A percentile compares a stretch with the other conserved stretches of the same genome.
Conservation (phyloP, 2,888 invertebrate genomes). For the Ceramica pisi region DNA sequence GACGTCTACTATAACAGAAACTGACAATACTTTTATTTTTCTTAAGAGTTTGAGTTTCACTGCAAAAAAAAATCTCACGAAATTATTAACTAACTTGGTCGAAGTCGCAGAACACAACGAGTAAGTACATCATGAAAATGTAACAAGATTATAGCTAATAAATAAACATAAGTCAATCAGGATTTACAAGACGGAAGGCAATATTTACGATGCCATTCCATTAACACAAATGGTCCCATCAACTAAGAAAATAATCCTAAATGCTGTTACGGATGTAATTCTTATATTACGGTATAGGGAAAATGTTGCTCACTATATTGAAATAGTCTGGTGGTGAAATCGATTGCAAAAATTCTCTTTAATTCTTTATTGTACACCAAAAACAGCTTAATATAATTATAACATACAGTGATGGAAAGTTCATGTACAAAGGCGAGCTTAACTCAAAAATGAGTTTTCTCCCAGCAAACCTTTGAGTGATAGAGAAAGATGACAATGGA, state of each 20-base stretch:
- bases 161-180: conserved; percentile 77
- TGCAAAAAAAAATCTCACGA: no score
- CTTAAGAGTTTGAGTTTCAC: no score
- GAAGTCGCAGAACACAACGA: background rate
- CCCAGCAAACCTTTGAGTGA: no score
- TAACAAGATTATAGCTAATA: conserved; percentile 63
- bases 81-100: background rate
- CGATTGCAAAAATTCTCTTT: background rate
- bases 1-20: no score
- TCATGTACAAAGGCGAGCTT: no score
- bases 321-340: conserved; percentile 1
- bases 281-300: conserved; percentile 58
- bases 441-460: no score
- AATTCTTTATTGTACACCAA: no score
- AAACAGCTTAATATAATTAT: no score
- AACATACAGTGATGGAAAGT: no score
- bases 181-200: conserved; percentile 72
- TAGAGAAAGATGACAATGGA: no score
- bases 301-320: conserved; percentile 52
- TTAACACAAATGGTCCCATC: conserved; percentile 78
- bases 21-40: no score
- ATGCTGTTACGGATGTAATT: conserved; percentile 63
- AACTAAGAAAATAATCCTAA: conserved; percentile 76
- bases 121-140: conserved; percentile 41
- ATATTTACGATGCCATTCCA: conserved; percentile 78